Conservation (phyloP, 1,140 invertebrate genomes). For the Aphidius ervi region DNA sequence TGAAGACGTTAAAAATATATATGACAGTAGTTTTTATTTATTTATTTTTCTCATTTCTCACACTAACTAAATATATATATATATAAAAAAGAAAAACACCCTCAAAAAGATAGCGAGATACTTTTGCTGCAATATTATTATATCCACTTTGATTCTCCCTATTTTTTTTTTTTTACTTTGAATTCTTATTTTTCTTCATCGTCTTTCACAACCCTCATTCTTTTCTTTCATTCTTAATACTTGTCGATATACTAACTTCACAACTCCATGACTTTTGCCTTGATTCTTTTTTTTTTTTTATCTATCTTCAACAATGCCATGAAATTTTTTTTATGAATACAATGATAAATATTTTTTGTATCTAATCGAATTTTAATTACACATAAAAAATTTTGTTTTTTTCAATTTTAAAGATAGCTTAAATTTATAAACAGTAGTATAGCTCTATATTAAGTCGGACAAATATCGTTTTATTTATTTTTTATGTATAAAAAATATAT, state of each 20-base stretch:
- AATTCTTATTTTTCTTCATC: neutral
- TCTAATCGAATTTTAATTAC: conserved; percentile 47
- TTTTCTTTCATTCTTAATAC: conserved; percentile 10
- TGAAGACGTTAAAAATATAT: conserved; percentile 50
- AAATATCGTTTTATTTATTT: too few species aligned
- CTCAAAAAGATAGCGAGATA: conserved; percentile 24
- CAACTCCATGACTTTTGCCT: neutral
- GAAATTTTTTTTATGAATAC: conserved; percentile 20
- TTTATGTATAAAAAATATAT: too few species aligned
- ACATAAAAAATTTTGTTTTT: too few species aligned
- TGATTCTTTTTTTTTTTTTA: conserved; percentile 1
- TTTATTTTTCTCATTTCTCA: too few species aligned
- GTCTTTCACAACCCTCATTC: neutral
- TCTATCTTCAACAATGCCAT: neutral
- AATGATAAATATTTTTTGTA: conserved; percentile 17
- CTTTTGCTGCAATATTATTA: conserved; percentile 20
- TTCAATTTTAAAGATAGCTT: too few species aligned
- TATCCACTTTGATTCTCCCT: conserved; percentile 23
- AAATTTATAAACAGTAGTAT: too few species aligned
- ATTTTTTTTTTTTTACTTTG: too few species aligned
- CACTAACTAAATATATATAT: too few species aligned
- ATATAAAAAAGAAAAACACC: neutral
- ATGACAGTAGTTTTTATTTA: conserved; percentile 6
- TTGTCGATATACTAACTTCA: conserved; percentile 2
- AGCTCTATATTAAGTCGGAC: too few species aligned